Evolutionary conservation across 2,113 vertebrate genomes (phyloP).

Genomic region (Poeciliopsis retropinna): DNA sequence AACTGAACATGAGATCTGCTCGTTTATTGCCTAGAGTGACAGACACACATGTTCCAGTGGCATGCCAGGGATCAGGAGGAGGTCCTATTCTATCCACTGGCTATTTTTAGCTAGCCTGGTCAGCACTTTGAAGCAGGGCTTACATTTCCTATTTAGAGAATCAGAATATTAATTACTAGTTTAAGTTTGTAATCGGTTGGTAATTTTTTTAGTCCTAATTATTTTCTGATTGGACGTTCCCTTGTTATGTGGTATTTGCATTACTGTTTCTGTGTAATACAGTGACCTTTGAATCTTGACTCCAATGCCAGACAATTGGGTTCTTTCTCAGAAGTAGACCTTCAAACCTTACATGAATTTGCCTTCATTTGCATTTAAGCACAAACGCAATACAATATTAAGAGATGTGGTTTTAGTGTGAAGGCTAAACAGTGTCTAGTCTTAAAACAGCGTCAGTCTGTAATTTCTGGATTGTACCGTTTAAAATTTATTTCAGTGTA

Average conservation of each 20-base stretch:
- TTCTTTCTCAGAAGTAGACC: slow-evolving; percentile 1
- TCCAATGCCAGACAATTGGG: not conserved
- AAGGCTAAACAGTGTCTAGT: too few species aligned
- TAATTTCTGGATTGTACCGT: too few species aligned
- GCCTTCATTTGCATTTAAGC: not conserved
- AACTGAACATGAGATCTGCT: slow-evolving; percentile 10
- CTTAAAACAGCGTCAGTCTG: too few species aligned
- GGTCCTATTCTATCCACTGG: slow-evolving; percentile 21
- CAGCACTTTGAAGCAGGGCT: slow-evolving; percentile 25
- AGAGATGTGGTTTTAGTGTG: not conserved
- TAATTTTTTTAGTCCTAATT: not conserved
- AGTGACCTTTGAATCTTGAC: slow-evolving; percentile 10
- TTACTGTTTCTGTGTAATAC: slow-evolving; percentile 5
- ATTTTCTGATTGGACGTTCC: not conserved
- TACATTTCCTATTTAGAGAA: slow-evolving; percentile 21
- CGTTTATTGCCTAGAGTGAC: slow-evolving; percentile 62
- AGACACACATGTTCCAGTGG: slow-evolving; percentile 61
- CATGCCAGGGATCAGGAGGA: slow-evolving; percentile 34
- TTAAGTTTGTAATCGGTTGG: not conserved
- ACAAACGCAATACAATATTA: not conserved
- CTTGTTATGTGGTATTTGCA: not conserved
- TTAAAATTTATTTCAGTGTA: too few species aligned
- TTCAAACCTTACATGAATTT: slow-evolving; percentile 1
- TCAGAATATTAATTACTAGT: not conserved
- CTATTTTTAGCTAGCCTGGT: slow-evolving; percentile 62